A percentile compares a stretch with the other conserved stretches of the same genome.
These are phyloP conservation scores for Morphnarchus princeps DNA, from an alignment of 2,113 vertebrate species.

Conservation along the genomic window DNA sequence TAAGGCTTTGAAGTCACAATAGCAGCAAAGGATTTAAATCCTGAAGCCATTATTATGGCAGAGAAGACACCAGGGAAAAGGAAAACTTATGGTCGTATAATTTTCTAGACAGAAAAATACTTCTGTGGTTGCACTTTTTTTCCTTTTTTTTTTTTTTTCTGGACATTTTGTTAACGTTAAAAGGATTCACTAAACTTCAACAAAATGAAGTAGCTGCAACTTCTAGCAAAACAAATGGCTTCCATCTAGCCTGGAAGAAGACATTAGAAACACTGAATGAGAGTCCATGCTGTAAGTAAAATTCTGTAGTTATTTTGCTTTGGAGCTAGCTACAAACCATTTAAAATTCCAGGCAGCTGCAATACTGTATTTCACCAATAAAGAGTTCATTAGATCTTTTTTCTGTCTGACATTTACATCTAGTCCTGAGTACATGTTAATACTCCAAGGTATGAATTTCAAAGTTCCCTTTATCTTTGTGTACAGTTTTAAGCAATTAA, in stretches of 20 bases:
- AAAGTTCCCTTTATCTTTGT: conserved; percentile 70
- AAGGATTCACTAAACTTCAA: not conserved
- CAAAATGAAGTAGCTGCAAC: not conserved
- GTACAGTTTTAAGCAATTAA: conserved; percentile 69
- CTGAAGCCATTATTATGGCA: conserved; percentile 72
- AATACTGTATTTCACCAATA: conserved; percentile 62
- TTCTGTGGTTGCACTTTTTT: not conserved
- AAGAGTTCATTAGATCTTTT: conserved; percentile 67
- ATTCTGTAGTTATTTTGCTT: conserved; percentile 42
- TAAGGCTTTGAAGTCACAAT: conserved; percentile 77
- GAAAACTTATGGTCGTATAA: conserved; percentile 68
- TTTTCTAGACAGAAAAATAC: conserved; percentile 54
- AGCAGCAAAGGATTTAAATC: conserved; percentile 77
- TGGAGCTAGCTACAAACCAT: not conserved
- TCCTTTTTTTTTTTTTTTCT: not conserved
- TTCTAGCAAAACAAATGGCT: conserved; percentile 11
- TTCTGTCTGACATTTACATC: conserved; percentile 65
- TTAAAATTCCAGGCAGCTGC: conserved; percentile 64
- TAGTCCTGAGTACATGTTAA: conserved; percentile 60
- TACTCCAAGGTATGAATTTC: conserved; percentile 70
- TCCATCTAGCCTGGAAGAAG: not conserved
- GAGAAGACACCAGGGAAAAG: conserved; percentile 69
- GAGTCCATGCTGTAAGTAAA: conserved; percentile 29
- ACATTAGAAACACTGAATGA: conserved; percentile 12
- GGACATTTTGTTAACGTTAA: conserved; percentile 27